Evolutionary conservation across 2,888 invertebrate genomes (phyloP), one percentile per base, ranked within the genome.

Genomic region (Watsonalla cultraria): DNA sequence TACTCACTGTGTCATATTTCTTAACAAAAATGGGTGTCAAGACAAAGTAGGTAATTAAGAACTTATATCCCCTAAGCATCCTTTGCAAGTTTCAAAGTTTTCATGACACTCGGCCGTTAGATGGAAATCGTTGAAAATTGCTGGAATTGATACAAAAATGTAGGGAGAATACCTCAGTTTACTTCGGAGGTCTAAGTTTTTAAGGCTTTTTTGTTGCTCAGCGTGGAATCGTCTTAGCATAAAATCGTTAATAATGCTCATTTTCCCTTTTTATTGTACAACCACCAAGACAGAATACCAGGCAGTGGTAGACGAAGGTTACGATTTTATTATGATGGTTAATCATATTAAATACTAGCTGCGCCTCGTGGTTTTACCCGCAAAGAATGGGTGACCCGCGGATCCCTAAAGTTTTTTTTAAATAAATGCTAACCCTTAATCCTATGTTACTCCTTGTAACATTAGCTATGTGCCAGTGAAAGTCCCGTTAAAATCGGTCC

Each of bases 111-210:
- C 33, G 11, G 49, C 15, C 8, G 9, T 49, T 49, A 15, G 14
- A 14, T 13, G 37, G 49, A 49, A 49, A 49, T 11, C 8, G 37
- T 37, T 15, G 39, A 49, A 49, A 49, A 14, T 39, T 9, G 14
- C 15, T 13, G 15, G 49, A 49, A 37, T 37, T 49, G 37, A 49
- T 49, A 49, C 14, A 49, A 49, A 15, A 49, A 49, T 37, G 37
- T 35, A 37, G 49, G 37, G 14, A 37, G 7, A 37, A 49, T 49
- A 14, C 49, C 49, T 37, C 13, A 37, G 11, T 42, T 39, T 48
- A 5, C 39, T 49, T 49, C 9, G 14, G 37, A 49, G 48, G 48
- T 37, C 15, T 49, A 49, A 49, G 37, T 49, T 49, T 49, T 49
- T 37, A 49, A 6, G 37, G 48, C 37, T 49, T 49, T 49, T 49